These are phyloP conservation scores for Mormyrus hasselquistii DNA, from an alignment of 2,797 vertebrate species.

Conservation along the genomic window DNA sequence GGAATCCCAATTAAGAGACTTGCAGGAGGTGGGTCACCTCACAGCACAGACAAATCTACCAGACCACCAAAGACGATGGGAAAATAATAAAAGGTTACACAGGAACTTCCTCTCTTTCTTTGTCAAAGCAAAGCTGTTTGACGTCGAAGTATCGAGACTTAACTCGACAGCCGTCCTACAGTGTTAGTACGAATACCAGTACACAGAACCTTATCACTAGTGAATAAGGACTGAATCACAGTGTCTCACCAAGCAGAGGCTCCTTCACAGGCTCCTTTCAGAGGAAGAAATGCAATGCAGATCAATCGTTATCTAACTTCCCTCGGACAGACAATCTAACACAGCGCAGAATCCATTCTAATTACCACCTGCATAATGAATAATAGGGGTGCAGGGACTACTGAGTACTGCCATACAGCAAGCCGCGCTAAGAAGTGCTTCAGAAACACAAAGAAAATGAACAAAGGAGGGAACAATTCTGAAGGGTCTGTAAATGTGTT, in stretches of 20 bases:
- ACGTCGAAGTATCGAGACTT: neutral
- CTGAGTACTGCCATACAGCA: neutral
- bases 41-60: neutral
- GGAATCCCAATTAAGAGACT: neutral
- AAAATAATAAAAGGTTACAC: neutral
- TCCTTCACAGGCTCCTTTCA: neutral
- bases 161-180: neutral
- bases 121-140: neutral
- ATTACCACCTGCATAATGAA: neutral
- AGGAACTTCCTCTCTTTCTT: neutral
- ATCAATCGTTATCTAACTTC: constrained; percentile 13
- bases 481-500: neutral
- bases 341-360: neutral
- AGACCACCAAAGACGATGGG: constrained; percentile 2
- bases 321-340: constrained; percentile 5
- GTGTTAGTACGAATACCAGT: neutral
- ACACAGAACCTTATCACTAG: neutral
- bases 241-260: constrained; percentile 17
- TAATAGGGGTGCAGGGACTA: neutral
- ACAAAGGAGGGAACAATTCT: neutral
- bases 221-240: neutral
- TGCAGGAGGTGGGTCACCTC: neutral
- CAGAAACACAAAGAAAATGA: neutral
- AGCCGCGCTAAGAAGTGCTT: neutral
- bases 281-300: constrained; percentile 15